Conservation (phyloP, 2,888 invertebrate genomes). For the Epirrhoe tristata region DNA sequence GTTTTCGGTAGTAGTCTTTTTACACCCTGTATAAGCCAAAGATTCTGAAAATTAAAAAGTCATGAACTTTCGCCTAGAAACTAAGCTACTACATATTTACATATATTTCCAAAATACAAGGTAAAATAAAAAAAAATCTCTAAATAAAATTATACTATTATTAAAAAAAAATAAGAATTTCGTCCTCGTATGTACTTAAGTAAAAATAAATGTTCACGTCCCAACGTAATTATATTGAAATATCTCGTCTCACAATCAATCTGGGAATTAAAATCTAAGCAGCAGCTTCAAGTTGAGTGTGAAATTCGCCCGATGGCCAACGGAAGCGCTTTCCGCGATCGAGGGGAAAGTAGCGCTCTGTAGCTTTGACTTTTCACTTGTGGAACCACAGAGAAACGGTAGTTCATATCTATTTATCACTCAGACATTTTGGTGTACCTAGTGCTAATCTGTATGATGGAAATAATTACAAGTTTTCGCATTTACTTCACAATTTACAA, state of each 20-base stretch:
- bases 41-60: no score
- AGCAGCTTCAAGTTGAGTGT: conserved; percentile 51
- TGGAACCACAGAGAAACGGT: conserved; percentile 18
- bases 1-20: no score
- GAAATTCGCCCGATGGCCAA: conserved; percentile 61
- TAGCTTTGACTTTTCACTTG: conserved; percentile 73
- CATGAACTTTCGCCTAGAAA: no score
- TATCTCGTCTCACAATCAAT: conserved; percentile 46
- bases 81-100: no score
- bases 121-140: no score
- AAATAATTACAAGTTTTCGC: no score
- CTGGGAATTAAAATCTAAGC: conserved; percentile 54
- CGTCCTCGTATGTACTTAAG: not conserved
- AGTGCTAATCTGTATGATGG: no score
- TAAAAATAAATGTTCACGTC: not conserved
- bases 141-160: no score
- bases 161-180: no score
- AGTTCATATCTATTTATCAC: conserved; percentile 3
- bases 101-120: no score
- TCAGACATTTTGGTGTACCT: not conserved
- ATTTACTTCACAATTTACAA: no score
- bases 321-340: conserved; percentile 71
- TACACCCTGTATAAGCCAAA: no score
- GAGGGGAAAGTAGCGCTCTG: conserved; percentile 70
- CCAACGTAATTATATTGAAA: not conserved